Percentiles rank a stretch among this genome's conserved stretches.
Evolutionary conservation across 2,888 invertebrate genomes (phyloP).

Genomic region (Creontiades dilutus): DNA sequence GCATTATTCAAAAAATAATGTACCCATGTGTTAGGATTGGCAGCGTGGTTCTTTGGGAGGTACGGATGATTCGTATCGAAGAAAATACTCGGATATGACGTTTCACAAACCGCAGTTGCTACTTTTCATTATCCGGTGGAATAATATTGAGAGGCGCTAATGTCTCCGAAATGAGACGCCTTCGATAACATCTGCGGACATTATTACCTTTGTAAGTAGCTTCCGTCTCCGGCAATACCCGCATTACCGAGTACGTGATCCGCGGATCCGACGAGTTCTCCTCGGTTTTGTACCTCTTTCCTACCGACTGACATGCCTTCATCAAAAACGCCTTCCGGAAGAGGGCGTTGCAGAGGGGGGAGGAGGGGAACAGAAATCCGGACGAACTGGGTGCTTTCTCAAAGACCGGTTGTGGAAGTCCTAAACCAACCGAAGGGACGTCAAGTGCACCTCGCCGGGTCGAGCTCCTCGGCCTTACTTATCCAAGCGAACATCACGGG

Average conservation of each 20-base stretch:
- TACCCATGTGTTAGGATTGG: too few relatives aligned
- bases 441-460: not conserved
- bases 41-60: too few relatives aligned
- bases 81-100: not conserved
- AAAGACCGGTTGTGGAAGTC: constrained; percentile 59
- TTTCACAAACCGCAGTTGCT: not conserved
- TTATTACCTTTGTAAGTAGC: not conserved
- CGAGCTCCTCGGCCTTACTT: not conserved
- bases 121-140: not conserved
- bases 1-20: too few relatives aligned
- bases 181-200: not conserved
- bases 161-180: not conserved
- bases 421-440: not conserved
- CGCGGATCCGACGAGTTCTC: not conserved
- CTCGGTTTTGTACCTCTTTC: not conserved
- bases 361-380: not conserved
- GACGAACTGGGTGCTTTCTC: constrained; percentile 51
- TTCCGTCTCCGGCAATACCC: not conserved
- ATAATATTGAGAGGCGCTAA: not conserved
- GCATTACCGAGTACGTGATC: not conserved
- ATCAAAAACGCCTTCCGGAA: constrained; percentile 25
- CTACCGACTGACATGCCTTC: not conserved
- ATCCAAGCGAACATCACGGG: not conserved
- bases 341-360: not conserved
- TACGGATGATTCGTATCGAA: too few relatives aligned